Conservation (phyloP, 1,140 invertebrate species). For the Eupeodes corollae region DNA sequence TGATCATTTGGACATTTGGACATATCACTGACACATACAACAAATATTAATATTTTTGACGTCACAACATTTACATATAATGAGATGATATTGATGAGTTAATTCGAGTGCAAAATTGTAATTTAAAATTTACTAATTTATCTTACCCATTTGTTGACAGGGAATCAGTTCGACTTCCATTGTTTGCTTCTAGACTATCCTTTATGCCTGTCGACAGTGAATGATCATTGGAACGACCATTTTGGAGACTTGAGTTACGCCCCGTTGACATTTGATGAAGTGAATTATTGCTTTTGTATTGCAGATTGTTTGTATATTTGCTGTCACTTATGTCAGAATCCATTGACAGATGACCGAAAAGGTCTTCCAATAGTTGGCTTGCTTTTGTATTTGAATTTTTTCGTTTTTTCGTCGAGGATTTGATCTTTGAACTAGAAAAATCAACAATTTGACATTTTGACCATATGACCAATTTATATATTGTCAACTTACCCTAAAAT, state of each 20-base stretch:
- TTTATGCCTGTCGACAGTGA: conserved; percentile 4
- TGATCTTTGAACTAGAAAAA: conserved; percentile 27
- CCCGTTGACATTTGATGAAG: conserved; percentile 11
- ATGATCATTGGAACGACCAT: conserved; percentile 19
- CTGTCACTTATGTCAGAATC: conserved; percentile 25
- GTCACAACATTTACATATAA: conserved; percentile 24
- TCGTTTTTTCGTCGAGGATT: conserved; percentile 26
- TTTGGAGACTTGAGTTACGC: conserved; percentile 14
- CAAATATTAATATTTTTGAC: conserved; percentile 17
- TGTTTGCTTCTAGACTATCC: conserved; percentile 26
- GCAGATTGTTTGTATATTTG: conserved; percentile 35
- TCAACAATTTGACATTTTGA: neutral
- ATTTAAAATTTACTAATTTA: neutral
- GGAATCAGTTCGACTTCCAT: conserved; percentile 29
- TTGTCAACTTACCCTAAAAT: conserved; percentile 52
- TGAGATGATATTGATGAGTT: conserved; percentile 25
- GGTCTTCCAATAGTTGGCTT: conserved; percentile 31
- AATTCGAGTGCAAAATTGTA: conserved; percentile 6
- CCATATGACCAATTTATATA: conserved; percentile 8
- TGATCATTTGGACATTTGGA: conserved; percentile 18
- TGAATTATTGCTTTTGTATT: conserved; percentile 22
- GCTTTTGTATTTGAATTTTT: conserved; percentile 25
- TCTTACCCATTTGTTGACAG: conserved; percentile 28
- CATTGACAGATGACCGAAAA: conserved; percentile 34
- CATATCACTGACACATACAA: too few species aligned